phyloP scores from a whole-genome alignment of 2,113 vertebrate species.

The Thunnus maccoyii region DNA sequence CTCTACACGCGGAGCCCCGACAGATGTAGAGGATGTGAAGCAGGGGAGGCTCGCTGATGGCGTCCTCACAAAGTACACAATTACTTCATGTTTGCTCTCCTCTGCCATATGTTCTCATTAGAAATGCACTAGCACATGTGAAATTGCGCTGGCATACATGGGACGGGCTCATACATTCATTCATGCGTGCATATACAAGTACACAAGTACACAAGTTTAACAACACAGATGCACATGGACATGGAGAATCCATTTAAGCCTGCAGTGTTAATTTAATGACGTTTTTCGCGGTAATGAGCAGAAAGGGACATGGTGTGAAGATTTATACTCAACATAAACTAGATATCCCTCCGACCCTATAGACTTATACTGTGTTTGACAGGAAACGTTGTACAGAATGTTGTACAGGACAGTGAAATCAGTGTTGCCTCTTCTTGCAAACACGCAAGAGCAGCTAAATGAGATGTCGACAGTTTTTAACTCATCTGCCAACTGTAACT shows the following conservation, averaged over 20 bases:
- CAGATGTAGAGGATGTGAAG: slow-evolving; percentile 35
- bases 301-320: neutral
- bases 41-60: neutral
- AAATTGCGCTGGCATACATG: neutral
- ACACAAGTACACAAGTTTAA: neutral
- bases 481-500: neutral
- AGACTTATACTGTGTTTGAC: neutral
- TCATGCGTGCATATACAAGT: neutral
- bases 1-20: neutral
- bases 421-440: neutral
- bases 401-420: neutral
- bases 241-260: slow-evolving; percentile 8
- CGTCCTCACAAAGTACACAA: neutral
- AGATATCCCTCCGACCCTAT: neutral
- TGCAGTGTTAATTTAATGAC: slow-evolving; percentile 34
- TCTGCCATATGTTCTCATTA: slow-evolving; percentile 53
- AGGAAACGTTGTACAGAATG: neutral
- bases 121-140: slow-evolving; percentile 17
- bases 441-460: neutral
- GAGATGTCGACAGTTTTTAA: neutral
- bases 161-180: neutral
- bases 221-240: slow-evolving; percentile 4
- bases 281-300: slow-evolving; percentile 12
- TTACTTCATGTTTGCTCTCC: slow-evolving; percentile 32
- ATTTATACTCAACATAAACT: neutral